Evolutionary conservation across 2,797 vertebrate species (phyloP).

Genomic region (Nyctalus aviator): DNA sequence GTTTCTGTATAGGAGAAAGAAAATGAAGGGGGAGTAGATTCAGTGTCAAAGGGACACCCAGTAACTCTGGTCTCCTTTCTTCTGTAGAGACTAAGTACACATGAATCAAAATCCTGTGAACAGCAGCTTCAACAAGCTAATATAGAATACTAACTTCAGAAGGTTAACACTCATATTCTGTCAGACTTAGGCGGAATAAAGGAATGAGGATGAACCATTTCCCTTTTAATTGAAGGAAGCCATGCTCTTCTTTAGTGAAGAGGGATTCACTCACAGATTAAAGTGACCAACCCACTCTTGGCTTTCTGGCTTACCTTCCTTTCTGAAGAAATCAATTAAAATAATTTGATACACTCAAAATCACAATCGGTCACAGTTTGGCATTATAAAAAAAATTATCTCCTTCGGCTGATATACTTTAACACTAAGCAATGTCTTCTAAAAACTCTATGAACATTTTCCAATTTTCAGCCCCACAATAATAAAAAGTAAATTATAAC

Average conservation of each 20-base stretch:
- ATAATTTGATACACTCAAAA: constrained; percentile 19
- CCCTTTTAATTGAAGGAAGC: neutral
- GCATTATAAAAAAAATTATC: neutral
- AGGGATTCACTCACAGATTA: neutral
- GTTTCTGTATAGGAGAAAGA: neutral
- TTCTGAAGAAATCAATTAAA: constrained; percentile 16
- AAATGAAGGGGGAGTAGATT: neutral
- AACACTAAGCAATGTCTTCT: constrained; percentile 60
- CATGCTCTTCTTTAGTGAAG: neutral
- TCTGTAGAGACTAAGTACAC: neutral
- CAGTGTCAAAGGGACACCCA: no score
- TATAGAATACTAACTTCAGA: neutral
- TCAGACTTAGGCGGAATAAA: neutral
- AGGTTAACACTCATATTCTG: neutral
- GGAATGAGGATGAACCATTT: neutral
- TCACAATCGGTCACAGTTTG: neutral
- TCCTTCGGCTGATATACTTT: constrained; percentile 8
- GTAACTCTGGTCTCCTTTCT: neutral
- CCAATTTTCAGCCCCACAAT: constrained; percentile 39
- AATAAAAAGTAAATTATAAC: constrained; percentile 72
- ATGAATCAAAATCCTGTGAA: neutral
- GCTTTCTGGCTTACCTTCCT: neutral
- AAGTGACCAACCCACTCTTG: neutral
- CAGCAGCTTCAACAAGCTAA: neutral
- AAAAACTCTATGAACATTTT: constrained; percentile 48